Evolutionary conservation across 2,797 vertebrate genomes (phyloP), one percentile per base, ranked within the genome.

Genomic region (Cyprinodon diabolis): DNA sequence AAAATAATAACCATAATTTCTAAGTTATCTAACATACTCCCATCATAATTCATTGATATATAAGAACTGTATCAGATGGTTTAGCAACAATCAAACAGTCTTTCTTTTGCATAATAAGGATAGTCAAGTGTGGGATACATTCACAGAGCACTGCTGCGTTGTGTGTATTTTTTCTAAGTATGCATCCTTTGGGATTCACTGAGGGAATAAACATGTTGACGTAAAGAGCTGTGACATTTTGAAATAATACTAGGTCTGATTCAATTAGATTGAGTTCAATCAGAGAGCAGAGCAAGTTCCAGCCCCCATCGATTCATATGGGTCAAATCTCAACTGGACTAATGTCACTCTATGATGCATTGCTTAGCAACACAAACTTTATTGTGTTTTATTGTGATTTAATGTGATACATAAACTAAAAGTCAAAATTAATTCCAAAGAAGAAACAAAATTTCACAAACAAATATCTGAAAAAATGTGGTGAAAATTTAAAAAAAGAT

Each of bases 141-240:
- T 58, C 7, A n/a, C 67, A 23, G 62, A 71, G 73, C 75, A 66
- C 12, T 51, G 71, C 30, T 55, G 71, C 62, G 66, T 25, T 75
- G 9, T 62, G 35, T 75, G 45, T 67, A 45, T 69, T 62, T 75
- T 51, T 63, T 75, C 73, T 62, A 52, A 69, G 66, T 55, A 71
- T 77, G 68, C 57, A 70, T 74, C 68, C 68, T 57, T 25, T 74
- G 79, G 75, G 71, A 74, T 77, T 52, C 56, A 71, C 43, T 65
- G 45, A 54, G 57, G 56, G n/a, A 63, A 57, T 62, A 69, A 77
- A 63, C 13, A 69, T 60, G 51, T 23, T 74, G 71, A 74, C 58
- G 74, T 66, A 54, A 30, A 69, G 43, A 74, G 47, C 48, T 25
- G 52, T 68, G 25, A 76, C 35, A 3, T 37, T 12, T 55, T 25